Base-by-base conservation (phyloP, 1,140 invertebrate genomes). In the Scaptomyza montana region DNA sequence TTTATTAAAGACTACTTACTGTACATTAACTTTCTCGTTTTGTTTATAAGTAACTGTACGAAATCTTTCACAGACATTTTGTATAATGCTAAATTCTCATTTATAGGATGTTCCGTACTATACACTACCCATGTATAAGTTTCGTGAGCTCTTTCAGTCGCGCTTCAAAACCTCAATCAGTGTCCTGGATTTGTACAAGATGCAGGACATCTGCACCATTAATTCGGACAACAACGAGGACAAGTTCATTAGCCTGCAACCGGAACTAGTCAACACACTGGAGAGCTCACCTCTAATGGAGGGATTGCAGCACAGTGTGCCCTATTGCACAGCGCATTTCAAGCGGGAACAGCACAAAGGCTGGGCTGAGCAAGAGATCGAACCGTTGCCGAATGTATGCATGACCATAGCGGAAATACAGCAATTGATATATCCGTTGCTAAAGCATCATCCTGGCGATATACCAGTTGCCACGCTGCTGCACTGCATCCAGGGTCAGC, bases 81-180 rank as follows among this genome's bases (percentile, higher is more conserved):
- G 10, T 41, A 10, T 6, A 10, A 43, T 54, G 21, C 28, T 28
- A 47, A 25, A 63, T 78, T 78, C 77, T 46, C 91, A 93, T 76
- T 78, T 73, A 54, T 91, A 93, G 84, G 95, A 97, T 90, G 95
- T 96, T 41, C 96, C 96, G 47, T 94, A 94, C 1, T 94, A 96
- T 82, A 94, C 94, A 72, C 92, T 98, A 68, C 96, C 96, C 2
- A 93, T 98, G 30, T 97, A 97, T 87, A 96, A 97, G 92, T 97
- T 98, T 77, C 94, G 97, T 59, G 96, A 97, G 92, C 93, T 97
- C 74, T 96, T 96, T 90, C 96, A 98, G 92, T 95, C 95, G 77
- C 94, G 97, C 63, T 98, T 95, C 84, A 94, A 96, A 91, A 94
- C 95, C 47, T 95, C 95, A 1, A 94, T 97, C 16, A 95, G 95